A percentile compares a stretch with the other conserved stretches of the same genome.
Conservation (phyloP, 2,888 invertebrate species). For the Tipula vernalis region DNA sequence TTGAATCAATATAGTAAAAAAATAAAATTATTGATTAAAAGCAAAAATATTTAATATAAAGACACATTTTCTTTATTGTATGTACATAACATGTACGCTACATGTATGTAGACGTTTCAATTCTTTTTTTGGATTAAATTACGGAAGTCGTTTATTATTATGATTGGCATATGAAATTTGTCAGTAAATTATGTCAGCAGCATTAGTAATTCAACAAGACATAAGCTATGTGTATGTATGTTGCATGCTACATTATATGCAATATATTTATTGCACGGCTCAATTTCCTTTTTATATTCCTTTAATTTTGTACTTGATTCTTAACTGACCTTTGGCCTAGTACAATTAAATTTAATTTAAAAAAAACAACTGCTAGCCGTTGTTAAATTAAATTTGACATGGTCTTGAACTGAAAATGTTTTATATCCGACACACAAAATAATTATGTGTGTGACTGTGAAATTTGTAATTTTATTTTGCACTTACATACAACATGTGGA, state of each 20-base stretch:
- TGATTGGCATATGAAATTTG: background rate
- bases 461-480: background rate
- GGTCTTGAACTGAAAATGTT: background rate
- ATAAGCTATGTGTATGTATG: no score
- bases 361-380: background rate
- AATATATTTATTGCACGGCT: background rate
- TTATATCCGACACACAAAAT: background rate
- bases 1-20: background rate
- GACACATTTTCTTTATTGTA: background rate
- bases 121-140: background rate
- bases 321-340: background rate
- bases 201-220: background rate
- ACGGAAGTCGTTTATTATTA: background rate
- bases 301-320: background rate
- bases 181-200: background rate
- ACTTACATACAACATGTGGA: background rate
- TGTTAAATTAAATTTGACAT: background rate
- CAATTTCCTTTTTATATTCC: background rate
- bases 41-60: background rate
- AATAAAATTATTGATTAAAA: background rate
- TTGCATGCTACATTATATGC: background rate
- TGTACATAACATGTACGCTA: background rate
- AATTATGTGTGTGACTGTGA: background rate
- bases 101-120: background rate
- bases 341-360: background rate